These are phyloP conservation scores for Lathronympha strigana DNA, from an alignment of 2,888 invertebrate species.

Conservation along the genomic window DNA sequence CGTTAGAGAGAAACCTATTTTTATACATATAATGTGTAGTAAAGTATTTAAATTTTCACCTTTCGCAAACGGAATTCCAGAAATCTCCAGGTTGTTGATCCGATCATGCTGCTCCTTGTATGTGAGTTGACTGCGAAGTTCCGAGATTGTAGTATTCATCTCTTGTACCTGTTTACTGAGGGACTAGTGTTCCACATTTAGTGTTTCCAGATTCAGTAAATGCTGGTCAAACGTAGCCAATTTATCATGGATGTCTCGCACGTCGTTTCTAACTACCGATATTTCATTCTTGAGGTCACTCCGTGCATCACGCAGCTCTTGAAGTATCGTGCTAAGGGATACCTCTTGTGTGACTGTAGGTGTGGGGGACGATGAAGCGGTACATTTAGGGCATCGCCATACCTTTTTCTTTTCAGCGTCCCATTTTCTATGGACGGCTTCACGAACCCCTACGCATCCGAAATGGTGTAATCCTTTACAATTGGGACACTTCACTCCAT, in stretches of 20 bases:
- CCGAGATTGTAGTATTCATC: constrained; percentile 7
- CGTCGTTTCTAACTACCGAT: constrained; percentile 4
- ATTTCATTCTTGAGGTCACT: constrained; percentile 10
- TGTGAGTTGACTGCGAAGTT: constrained; percentile 1
- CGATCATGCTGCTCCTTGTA: constrained; percentile 12
- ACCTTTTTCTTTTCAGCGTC: constrained; percentile 3
- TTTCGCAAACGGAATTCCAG: constrained; percentile 33
- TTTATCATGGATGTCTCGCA: constrained; percentile 7
- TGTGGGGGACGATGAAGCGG: not conserved
- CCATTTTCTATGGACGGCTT: constrained; percentile 8
- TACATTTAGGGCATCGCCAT: constrained; percentile 9
- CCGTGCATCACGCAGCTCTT: constrained; percentile 11
- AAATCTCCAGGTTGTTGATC: constrained; percentile 33
- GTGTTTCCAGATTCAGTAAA: constrained; percentile 3
- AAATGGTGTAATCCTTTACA: not conserved
- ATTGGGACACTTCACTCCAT: constrained; percentile 12
- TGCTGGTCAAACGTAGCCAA: constrained; percentile 9
- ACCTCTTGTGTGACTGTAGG: not conserved
- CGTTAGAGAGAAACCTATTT: constrained; percentile 14
- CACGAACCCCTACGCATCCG: constrained; percentile 10
- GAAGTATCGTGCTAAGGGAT: constrained; percentile 16
- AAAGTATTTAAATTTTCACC: constrained; percentile 36
- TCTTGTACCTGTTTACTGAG: constrained; percentile 9
- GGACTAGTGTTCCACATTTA: not conserved
- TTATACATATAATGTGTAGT: constrained; percentile 21